Conservation (phyloP, 2,113 vertebrate species). For the Dasypus novemcinctus region DNA sequence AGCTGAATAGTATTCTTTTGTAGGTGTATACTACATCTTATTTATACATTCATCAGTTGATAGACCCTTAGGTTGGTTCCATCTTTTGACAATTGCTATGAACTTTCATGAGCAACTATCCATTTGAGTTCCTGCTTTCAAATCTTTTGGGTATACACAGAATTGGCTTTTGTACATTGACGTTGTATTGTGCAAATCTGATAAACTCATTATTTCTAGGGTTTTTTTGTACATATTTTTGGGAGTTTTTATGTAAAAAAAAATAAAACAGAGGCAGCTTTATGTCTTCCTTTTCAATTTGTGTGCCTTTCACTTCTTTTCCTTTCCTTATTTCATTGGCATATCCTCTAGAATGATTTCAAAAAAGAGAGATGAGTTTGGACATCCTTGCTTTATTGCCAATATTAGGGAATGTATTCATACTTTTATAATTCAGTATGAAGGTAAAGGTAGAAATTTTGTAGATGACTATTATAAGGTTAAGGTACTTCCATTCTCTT, state of each 20-base stretch:
- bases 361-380: not conserved
- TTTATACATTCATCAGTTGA: no score
- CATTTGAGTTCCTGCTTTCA: no score
- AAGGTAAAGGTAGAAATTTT: not conserved
- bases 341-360: not conserved
- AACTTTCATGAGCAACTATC: no score
- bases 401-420: not conserved
- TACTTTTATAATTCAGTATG: not conserved
- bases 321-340: not conserved
- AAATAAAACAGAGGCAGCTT: not conserved
- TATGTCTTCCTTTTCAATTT: not conserved
- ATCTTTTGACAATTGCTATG: no score
- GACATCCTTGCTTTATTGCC: not conserved
- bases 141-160: no score
- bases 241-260: not conserved
- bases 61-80: no score
- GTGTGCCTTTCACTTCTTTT: not conserved
- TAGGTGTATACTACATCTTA: no score
- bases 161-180: no score
- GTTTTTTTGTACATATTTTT: not conserved
- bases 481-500: not conserved
- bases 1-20: no score
- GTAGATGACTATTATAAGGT: not conserved
- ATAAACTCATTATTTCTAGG: not conserved
- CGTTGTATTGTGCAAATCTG: not conserved